Percentiles rank a stretch among this genome's conserved stretches.
phyloP scores from a whole-genome alignment of 2,888 invertebrate species.

The Ormyrus rosae region DNA sequence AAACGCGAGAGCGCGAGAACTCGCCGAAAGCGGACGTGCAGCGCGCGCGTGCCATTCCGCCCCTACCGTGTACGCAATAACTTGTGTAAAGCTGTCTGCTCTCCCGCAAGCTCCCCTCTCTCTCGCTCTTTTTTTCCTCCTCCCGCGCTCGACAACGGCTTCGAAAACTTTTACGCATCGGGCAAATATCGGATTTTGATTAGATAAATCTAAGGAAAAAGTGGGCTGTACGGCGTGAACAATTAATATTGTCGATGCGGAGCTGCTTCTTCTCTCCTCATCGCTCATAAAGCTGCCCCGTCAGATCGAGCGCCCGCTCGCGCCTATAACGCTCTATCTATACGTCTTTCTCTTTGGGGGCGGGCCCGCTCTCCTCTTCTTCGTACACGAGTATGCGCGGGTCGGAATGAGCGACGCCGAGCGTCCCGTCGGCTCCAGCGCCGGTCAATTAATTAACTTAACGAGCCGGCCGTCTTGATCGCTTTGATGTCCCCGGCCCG shows the following conservation, averaged over 20 bases:
- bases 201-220: too few species aligned
- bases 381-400: neutral
- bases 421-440: conserved; percentile 41
- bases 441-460: conserved; percentile 69
- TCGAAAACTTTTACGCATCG: too few species aligned
- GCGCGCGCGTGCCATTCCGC: too few species aligned
- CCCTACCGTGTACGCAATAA: too few species aligned
- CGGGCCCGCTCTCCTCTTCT: neutral
- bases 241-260: too few species aligned
- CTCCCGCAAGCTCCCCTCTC: too few species aligned
- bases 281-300: conserved; percentile 17
- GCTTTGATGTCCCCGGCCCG: conserved; percentile 59
- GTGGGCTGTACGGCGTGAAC: too few species aligned
- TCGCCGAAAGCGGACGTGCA: too few species aligned
- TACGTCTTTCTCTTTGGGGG: conserved; percentile 32
- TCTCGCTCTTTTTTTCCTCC: too few species aligned
- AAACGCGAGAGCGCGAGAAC: neutral
- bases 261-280: neutral
- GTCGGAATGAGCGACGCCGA: conserved; percentile 40
- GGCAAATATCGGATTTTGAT: too few species aligned
- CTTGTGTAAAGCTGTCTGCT: too few species aligned
- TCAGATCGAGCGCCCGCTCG: neutral
- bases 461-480: conserved; percentile 63
- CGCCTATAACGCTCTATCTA: neutral
- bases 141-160: too few species aligned